Evolutionary conservation across 1,140 invertebrate genomes (phyloP).

Genomic region (Diorhabda elongata): DNA sequence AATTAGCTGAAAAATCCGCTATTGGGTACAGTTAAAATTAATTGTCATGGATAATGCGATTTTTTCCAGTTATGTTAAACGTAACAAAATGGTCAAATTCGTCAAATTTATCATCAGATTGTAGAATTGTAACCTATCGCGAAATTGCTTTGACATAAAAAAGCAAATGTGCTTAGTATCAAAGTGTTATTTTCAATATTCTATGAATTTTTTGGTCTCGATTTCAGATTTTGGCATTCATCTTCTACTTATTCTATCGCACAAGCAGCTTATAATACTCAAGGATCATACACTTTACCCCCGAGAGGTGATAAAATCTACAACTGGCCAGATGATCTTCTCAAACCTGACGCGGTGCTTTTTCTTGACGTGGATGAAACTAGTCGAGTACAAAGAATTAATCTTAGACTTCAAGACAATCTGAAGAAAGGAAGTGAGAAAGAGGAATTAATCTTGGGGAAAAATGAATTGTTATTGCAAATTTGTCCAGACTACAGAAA

Average conservation of each 20-base stretch:
- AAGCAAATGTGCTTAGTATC: too few relatives aligned
- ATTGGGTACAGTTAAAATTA: too few relatives aligned
- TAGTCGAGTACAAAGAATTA: constrained; percentile 26
- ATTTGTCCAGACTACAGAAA: background rate
- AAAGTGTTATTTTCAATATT: too few relatives aligned
- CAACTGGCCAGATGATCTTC: constrained; percentile 45
- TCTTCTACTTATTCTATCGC: constrained; percentile 45
- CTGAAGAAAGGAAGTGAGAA: background rate
- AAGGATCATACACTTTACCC: constrained; percentile 29
- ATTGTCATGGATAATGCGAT: too few relatives aligned
- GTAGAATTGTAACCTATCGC: too few relatives aligned
- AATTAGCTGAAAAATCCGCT: too few relatives aligned
- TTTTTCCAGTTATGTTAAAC: too few relatives aligned
- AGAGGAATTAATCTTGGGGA: constrained; percentile 6
- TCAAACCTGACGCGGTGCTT: constrained; percentile 40
- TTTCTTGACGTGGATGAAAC: constrained; percentile 34
- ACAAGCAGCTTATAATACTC: constrained; percentile 35
- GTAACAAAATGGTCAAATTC: too few relatives aligned
- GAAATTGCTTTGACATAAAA: too few relatives aligned
- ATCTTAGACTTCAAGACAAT: constrained; percentile 18
- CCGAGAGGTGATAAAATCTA: constrained; percentile 35
- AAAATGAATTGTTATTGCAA: background rate
- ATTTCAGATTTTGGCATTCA: constrained; percentile 46
- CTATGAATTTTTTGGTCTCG: too few relatives aligned
- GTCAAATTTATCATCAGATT: too few relatives aligned